These are phyloP conservation scores for Furcula furcula DNA, from an alignment of 2,888 invertebrate species.

Conservation along the genomic window DNA sequence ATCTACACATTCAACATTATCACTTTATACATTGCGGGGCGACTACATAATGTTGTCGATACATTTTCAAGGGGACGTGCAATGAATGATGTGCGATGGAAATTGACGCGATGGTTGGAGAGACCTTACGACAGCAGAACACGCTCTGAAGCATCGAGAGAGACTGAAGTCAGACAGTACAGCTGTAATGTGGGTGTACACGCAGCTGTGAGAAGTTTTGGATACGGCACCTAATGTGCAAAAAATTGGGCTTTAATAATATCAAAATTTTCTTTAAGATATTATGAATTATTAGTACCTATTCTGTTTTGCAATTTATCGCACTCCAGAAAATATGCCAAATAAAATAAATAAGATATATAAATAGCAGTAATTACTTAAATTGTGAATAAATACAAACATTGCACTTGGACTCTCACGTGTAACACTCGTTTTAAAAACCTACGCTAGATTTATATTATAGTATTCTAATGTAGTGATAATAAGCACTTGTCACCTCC, in stretches of 20 bases:
- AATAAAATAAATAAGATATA: too few species aligned
- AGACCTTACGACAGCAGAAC: conserved; percentile 77
- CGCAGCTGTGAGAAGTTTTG: conserved; percentile 19
- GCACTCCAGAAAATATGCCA: too few species aligned
- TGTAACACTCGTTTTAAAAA: too few species aligned
- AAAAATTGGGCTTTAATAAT: too few species aligned
- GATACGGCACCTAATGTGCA: conserved; percentile 53
- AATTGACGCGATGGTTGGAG: conserved; percentile 16
- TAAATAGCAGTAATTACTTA: too few species aligned
- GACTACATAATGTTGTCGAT: conserved; percentile 10
- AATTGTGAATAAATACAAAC: too few species aligned
- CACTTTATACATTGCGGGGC: conserved; percentile 25
- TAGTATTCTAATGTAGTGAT: too few species aligned
- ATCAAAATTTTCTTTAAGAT: too few species aligned
- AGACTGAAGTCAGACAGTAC: conserved; percentile 47
- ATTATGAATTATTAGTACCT: too few species aligned
- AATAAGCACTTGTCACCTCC: conserved; percentile 15
- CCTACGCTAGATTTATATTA: too few species aligned
- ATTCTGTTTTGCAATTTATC: too few species aligned
- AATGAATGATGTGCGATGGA: conserved; percentile 19
- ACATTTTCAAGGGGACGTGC: conserved; percentile 26
- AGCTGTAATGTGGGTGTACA: conserved; percentile 13
- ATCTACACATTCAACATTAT: conserved; percentile 26
- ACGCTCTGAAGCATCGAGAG: conserved; percentile 71
- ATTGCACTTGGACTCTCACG: too few species aligned